Evolutionary conservation across 2,113 vertebrate species (phyloP).

Genomic region (Actenoides lindsayi): DNA sequence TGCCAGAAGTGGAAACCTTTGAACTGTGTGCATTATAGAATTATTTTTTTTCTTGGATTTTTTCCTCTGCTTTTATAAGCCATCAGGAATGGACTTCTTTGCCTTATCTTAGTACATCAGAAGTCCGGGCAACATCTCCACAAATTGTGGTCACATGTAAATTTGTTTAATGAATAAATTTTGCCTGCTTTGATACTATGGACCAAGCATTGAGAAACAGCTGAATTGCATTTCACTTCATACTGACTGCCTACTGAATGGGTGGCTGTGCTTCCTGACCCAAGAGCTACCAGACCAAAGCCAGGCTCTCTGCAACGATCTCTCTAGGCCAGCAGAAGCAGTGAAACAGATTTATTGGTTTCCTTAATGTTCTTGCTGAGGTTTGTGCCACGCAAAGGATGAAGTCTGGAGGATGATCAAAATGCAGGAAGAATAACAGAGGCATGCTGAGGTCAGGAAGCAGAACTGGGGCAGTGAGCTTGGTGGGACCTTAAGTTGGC

Average conservation of each 20-base stretch:
- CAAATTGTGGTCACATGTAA: background rate
- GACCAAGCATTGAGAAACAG: background rate
- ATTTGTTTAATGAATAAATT: background rate
- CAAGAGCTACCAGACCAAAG: accelerated
- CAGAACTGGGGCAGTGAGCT: constrained; percentile 25
- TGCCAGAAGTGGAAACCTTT: background rate
- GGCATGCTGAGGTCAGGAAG: background rate
- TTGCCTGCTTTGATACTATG: background rate
- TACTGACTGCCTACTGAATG: background rate
- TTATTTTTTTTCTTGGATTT: background rate
- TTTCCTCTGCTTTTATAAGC: background rate
- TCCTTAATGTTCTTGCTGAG: background rate
- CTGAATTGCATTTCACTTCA: background rate
- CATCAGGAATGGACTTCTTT: background rate
- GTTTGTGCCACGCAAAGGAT: background rate
- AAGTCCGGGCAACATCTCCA: no score
- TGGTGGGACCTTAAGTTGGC: background rate
- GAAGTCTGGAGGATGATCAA: background rate
- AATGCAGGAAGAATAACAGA: background rate
- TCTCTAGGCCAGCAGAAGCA: background rate
- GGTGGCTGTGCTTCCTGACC: background rate
- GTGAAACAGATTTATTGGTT: background rate
- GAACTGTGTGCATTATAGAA: background rate
- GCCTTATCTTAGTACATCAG: no score
- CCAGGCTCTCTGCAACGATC: background rate